Percentiles rank a stretch among this genome's conserved stretches.
Conservation (phyloP, 2,797 vertebrate species). For the Galago senegalensis region DNA sequence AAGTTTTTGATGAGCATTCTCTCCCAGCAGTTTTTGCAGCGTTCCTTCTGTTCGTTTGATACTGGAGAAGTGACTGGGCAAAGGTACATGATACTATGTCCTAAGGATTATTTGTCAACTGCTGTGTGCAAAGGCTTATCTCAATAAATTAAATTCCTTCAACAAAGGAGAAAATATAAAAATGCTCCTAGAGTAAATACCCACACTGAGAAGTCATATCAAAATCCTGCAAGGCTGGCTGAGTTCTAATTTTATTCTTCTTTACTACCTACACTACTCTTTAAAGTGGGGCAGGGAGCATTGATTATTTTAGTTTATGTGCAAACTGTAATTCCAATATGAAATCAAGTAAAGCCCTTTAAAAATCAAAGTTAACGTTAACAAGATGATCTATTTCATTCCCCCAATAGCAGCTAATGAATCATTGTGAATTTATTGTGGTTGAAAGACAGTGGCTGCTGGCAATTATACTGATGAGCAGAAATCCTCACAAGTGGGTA, state of each 20-base stretch:
- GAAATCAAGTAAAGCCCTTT: constrained; percentile 78
- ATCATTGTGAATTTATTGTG: constrained; percentile 85
- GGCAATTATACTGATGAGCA: constrained; percentile 87
- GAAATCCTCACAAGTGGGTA: constrained; percentile 83
- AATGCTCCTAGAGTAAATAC: constrained; percentile 60
- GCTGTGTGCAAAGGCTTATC: constrained; percentile 65
- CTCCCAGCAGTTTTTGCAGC: not conserved
- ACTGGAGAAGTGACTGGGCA: constrained; percentile 1
- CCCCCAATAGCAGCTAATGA: constrained; percentile 85
- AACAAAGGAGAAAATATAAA: constrained; percentile 66
- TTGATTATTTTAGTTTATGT: constrained; percentile 67
- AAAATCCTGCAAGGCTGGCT: constrained; percentile 60
- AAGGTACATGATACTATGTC: constrained; percentile 44
- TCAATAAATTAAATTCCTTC: constrained; percentile 77
- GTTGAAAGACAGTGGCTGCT: constrained; percentile 82
- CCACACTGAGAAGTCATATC: constrained; percentile 51
- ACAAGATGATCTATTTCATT: constrained; percentile 81
- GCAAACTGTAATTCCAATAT: constrained; percentile 62
- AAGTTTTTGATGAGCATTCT: constrained; percentile 9
- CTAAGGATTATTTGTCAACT: constrained; percentile 71
- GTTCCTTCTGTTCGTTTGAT: constrained; percentile 14
- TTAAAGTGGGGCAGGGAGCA: constrained; percentile 28
- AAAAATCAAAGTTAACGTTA: constrained; percentile 79
- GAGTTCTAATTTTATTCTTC: constrained; percentile 58
- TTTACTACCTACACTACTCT: not conserved